phyloP scores from a whole-genome alignment of 2,888 invertebrate genomes.

The Abscondita cerata region DNA sequence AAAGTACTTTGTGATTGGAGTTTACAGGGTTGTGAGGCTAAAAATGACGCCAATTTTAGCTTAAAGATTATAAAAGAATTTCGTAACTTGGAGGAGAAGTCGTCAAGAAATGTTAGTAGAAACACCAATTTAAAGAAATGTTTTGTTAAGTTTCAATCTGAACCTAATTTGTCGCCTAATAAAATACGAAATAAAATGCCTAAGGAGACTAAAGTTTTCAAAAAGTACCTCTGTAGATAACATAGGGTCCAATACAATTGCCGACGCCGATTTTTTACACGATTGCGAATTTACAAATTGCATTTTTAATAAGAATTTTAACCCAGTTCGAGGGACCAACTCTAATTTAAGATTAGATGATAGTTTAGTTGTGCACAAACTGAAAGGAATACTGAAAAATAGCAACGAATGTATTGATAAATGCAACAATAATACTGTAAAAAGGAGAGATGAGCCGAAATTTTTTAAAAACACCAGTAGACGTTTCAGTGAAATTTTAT shows the following conservation, averaged over 20 bases:
- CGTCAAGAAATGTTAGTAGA: not conserved
- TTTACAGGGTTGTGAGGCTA: slow-evolving; percentile 54
- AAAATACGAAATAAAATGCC: slow-evolving; percentile 10
- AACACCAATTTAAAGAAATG: slow-evolving; percentile 37
- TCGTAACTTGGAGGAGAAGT: slow-evolving; percentile 22
- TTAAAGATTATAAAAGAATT: slow-evolving; percentile 32
- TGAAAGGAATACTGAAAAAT: slow-evolving; percentile 53
- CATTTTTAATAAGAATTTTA: slow-evolving; percentile 56
- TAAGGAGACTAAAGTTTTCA: slow-evolving; percentile 21
- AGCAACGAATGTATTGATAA: slow-evolving; percentile 47
- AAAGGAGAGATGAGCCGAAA: slow-evolving; percentile 44
- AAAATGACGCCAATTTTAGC: slow-evolving; percentile 42
- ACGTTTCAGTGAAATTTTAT: slow-evolving; percentile 63
- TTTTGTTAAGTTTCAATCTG: slow-evolving; percentile 49
- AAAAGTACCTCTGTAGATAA: slow-evolving; percentile 46
- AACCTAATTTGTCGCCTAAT: slow-evolving; percentile 52
- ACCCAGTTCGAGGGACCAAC: slow-evolving; percentile 58
- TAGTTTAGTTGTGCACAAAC: slow-evolving; percentile 44
- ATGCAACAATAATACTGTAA: slow-evolving; percentile 45
- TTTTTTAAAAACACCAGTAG: slow-evolving; percentile 48
- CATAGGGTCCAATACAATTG: slow-evolving; percentile 34
- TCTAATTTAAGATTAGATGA: slow-evolving; percentile 56
- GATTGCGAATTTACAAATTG: slow-evolving; percentile 57
- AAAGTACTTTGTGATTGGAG: slow-evolving; percentile 58
- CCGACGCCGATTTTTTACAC: slow-evolving; percentile 53